Percentiles rank a stretch among this genome's conserved stretches.
Evolutionary conservation across 2,797 vertebrate genomes (phyloP).

Genomic region (Gobionotothen gibberifrons): DNA sequence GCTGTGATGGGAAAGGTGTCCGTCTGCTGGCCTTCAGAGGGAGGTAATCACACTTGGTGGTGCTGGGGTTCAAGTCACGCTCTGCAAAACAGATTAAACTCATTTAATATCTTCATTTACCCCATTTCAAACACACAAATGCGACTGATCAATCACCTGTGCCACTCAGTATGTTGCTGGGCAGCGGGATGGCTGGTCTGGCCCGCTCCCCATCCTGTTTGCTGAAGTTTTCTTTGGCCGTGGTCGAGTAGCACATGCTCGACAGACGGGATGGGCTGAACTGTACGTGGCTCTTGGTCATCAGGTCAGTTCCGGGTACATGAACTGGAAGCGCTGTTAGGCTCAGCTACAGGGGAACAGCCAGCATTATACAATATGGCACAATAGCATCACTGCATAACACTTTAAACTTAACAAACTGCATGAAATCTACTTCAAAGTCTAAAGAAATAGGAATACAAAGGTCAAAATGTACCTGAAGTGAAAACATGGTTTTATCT

Average conservation of each 20-base stretch:
- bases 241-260: constrained; percentile 53
- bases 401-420: constrained; percentile 1
- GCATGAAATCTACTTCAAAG: neutral
- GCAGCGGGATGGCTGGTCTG: constrained; percentile 5
- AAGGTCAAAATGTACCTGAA: neutral
- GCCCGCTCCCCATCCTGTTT: neutral
- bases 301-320: constrained; percentile 23
- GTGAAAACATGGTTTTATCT: neutral
- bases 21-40: constrained; percentile 25
- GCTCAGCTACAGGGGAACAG: constrained; percentile 4
- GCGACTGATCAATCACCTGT: constrained; percentile 44
- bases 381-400: neutral
- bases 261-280: constrained; percentile 38
- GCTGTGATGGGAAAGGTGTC: constrained; percentile 2
- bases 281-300: constrained; percentile 63
- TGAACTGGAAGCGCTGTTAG: constrained; percentile 4
- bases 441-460: neutral
- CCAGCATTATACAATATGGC: constrained; percentile 4
- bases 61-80: constrained; percentile 30
- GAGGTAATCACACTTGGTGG: constrained; percentile 48
- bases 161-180: constrained; percentile 46
- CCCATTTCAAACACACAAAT: constrained; percentile 13
- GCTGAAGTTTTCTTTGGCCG: constrained; percentile 45
- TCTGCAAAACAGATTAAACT: constrained; percentile 48
- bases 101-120: neutral